Base-by-base conservation (phyloP, 2,113 vertebrate species). In the Amphiprion percula region DNA sequence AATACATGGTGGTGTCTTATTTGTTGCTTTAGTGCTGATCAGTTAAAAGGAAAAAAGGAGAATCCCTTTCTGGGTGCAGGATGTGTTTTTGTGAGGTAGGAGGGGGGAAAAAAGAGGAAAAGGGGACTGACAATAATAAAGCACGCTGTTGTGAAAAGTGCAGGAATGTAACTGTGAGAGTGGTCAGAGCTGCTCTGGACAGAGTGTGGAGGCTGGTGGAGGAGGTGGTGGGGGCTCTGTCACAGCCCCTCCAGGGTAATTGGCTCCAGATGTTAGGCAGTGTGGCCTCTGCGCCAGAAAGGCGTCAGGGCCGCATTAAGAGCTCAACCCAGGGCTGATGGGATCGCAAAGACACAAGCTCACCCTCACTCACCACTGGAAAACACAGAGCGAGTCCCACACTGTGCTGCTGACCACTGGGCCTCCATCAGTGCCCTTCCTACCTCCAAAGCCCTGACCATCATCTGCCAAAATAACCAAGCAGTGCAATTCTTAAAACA, bases 261-360 rank as follows among this genome's bases (percentile, higher is more conserved):
- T 88, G 85, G 79, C 87, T 94, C 93, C 94, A 95, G 93, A 95
- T 95, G 93, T 91, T 91, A 66, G 87, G 89, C 84, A 90, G 84
- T 67, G n/a, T 88, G 91, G 91, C 87, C 91, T 87, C 88, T 89
- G 91, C 93, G 94, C 93, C 94, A 93, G 90, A 66, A 72, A 94
- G 93, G 93, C 94, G 92, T 94, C 94, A 93, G 90, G 88, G 84
- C 87, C 49, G 91, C 88, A 94, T 94, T 94, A 93, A 94, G 91
- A 90, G 92, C 92, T 94, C 91, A 94, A 88, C 80, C 67, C 67
- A 78, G 87, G 79, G 86, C 76, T 86, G 86, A 93, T 86, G 90
- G 88, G 90, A 87, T 90, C 52, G 68, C 74, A 80, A 67, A 77
- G 82, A 85, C 76, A 87, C 80, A 71, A 88, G 68, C 65, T 71